Evolutionary conservation across 2,113 vertebrate species (phyloP).

Genomic region (Clarias batrachus): DNA sequence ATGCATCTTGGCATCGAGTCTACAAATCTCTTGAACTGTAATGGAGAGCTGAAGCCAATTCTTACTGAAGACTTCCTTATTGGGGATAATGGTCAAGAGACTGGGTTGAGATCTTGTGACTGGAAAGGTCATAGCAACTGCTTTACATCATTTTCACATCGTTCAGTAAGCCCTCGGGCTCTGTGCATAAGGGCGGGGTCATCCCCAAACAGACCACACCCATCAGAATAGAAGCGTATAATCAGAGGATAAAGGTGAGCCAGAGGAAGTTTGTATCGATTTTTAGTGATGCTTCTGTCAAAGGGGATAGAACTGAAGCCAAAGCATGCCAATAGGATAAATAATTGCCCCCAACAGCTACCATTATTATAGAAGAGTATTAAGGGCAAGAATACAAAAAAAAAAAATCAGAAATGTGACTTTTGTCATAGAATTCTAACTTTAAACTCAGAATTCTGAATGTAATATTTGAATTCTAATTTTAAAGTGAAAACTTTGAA

Average conservation of each 20-base stretch:
- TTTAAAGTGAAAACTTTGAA: too few species aligned
- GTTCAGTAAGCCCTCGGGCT: not conserved
- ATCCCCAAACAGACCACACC: not conserved
- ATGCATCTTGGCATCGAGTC: not conserved
- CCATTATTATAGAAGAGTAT: not conserved
- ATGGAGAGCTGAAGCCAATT: not conserved
- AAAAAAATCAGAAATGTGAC: too few species aligned
- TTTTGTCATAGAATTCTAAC: too few species aligned
- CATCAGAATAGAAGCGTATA: not conserved
- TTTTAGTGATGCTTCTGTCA: not conserved
- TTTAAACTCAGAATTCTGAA: too few species aligned
- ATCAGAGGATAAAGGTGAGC: not conserved
- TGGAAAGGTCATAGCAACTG: not conserved
- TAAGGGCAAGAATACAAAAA: too few species aligned
- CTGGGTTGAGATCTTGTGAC: not conserved
- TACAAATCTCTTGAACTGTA: not conserved
- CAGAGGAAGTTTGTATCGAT: slow-evolving; percentile 5
- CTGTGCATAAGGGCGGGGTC: not conserved
- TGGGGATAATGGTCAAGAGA: not conserved
- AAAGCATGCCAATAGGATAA: not conserved
- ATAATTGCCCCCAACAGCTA: not conserved
- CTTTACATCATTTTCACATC: not conserved
- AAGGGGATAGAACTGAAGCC: not conserved
- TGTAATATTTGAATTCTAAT: too few species aligned
- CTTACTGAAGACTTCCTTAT: not conserved